phyloP scores from a whole-genome alignment of 2,888 invertebrate genomes.

The Belgica antarctica region DNA sequence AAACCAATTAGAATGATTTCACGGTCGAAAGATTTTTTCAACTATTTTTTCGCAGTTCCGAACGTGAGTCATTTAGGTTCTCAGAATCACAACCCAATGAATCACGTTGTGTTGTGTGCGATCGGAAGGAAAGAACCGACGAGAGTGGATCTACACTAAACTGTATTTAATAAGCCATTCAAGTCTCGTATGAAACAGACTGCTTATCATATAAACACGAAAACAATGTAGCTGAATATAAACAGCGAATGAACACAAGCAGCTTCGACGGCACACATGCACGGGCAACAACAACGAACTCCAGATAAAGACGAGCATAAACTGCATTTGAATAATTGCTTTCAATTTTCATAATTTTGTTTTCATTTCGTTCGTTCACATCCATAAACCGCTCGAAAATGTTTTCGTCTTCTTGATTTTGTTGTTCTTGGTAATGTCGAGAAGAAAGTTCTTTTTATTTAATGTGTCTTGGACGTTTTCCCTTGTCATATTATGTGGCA shows the following conservation, averaged over 20 bases:
- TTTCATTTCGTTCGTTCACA: conserved; percentile 32
- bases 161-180: conserved; percentile 11
- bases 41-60: not conserved
- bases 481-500: not conserved
- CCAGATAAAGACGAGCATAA: not conserved
- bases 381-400: not conserved
- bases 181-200: conserved; percentile 10
- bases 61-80: not conserved
- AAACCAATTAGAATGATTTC: conserved; percentile 26
- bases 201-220: conserved; percentile 13
- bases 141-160: conserved; percentile 2
- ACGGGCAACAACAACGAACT: not conserved
- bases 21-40: conserved; percentile 31
- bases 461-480: conserved; percentile 11
- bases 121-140: not conserved
- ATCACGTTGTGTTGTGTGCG: not conserved
- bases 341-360: conserved; percentile 31
- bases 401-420: not conserved
- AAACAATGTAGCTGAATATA: conserved; percentile 9
- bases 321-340: conserved; percentile 33
- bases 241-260: not conserved
- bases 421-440: not conserved
- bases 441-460: conserved; percentile 19
- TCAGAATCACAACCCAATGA: not conserved
- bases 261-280: not conserved